These are phyloP conservation scores for Pyrrhia umbra DNA, from an alignment of 2,888 invertebrate species.

Conservation along the genomic window DNA sequence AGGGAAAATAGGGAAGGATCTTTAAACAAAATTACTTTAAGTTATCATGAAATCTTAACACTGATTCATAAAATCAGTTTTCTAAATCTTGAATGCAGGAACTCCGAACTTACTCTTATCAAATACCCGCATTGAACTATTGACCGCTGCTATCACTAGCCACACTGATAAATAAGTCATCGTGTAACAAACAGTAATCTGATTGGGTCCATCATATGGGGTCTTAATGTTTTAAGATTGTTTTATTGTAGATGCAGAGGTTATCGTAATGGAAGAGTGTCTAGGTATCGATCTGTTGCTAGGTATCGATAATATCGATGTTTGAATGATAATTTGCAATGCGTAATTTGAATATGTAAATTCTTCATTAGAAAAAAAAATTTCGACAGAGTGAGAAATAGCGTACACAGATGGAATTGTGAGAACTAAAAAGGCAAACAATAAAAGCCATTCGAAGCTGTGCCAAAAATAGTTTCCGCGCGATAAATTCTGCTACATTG, in stretches of 20 bases:
- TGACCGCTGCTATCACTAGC: conserved; percentile 20
- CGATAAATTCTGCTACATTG: too few relatives aligned
- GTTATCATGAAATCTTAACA: neutral
- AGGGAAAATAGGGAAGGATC: too few relatives aligned
- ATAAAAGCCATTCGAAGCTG: too few relatives aligned
- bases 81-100: conserved; percentile 5
- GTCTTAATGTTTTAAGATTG: neutral
- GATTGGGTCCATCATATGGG: conserved; percentile 26
- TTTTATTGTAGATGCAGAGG: neutral
- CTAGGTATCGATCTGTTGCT: neutral
- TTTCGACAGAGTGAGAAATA: too few relatives aligned
- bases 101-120: conserved; percentile 26
- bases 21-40: neutral
- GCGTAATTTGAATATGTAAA: too few relatives aligned
- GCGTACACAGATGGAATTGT: too few relatives aligned
- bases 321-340: too few relatives aligned
- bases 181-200: conserved; percentile 5
- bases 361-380: too few relatives aligned
- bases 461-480: too few relatives aligned
- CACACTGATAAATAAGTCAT: conserved; percentile 15
- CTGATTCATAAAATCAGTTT: neutral
- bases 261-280: neutral
- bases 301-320: neutral
- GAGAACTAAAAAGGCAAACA: too few relatives aligned
- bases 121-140: conserved; percentile 7